Evolutionary conservation across 2,797 vertebrate genomes (phyloP).

Genomic region (Carapus acus): DNA sequence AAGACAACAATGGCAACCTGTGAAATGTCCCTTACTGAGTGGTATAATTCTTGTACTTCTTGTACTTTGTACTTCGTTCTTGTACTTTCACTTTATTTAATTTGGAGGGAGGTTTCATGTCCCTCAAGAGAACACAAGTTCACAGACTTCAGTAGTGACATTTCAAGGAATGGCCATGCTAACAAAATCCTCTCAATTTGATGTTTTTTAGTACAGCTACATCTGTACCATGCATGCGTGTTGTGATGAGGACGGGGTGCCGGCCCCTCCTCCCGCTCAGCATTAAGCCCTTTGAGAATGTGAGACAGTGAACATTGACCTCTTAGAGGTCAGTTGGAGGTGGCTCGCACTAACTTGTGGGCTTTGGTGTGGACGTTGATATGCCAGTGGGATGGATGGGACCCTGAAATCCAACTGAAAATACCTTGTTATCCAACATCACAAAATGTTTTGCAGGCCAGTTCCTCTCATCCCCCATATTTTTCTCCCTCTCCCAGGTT

Average conservation of each 20-base stretch:
- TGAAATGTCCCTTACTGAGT: no score
- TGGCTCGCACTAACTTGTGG: slow-evolving; percentile 22
- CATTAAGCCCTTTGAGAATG: slow-evolving; percentile 49
- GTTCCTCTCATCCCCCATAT: slow-evolving; percentile 21
- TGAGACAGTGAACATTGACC: slow-evolving; percentile 37
- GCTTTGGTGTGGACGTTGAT: not conserved
- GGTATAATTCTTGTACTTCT: no score
- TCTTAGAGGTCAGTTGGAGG: slow-evolving; percentile 36
- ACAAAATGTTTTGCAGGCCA: no score
- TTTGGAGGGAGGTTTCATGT: no score
- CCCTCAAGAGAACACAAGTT: no score
- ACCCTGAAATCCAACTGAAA: no score
- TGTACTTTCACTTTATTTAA: no score
- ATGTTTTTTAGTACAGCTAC: not conserved
- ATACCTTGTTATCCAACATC: no score
- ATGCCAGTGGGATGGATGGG: slow-evolving; percentile 20
- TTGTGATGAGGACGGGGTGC: slow-evolving; percentile 2
- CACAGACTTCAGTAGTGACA: no score
- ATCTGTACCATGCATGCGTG: not conserved
- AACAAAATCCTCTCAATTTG: no score
- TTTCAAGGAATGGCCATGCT: not conserved
- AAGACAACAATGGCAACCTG: no score
- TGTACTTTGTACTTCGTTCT: no score
- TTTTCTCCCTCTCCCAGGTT: slow-evolving; percentile 70
- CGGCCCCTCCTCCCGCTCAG: slow-evolving; percentile 11